Evolutionary conservation across 2,113 vertebrate genomes (phyloP).

Genomic region (Larimichthys crocea): DNA sequence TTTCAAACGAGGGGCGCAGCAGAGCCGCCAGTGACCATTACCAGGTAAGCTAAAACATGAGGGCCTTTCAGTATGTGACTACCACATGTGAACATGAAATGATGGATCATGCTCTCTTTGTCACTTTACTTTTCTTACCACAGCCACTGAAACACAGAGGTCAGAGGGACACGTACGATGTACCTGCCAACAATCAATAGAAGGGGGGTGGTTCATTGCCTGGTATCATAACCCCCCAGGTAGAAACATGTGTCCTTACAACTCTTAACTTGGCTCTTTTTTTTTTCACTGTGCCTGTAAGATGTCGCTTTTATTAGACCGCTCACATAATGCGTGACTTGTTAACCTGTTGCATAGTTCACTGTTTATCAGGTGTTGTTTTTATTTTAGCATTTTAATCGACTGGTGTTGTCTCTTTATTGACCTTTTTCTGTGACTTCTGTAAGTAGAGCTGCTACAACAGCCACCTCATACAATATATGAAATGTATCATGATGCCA

Average conservation of each 20-base stretch:
- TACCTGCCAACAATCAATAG: not conserved
- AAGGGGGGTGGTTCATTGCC: fast-evolving
- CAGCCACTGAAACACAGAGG: constrained; percentile 44
- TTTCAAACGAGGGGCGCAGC: not conserved
- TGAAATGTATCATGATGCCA: fast-evolving
- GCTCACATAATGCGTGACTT: not conserved
- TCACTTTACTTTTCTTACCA: not conserved
- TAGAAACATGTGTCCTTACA: not conserved
- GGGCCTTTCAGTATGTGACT: fast-evolving
- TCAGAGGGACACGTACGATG: constrained; percentile 42
- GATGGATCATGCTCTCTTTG: not conserved
- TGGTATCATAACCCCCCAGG: too few species aligned
- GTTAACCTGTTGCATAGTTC: not conserved
- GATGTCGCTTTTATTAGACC: not conserved
- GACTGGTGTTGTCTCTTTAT: not conserved
- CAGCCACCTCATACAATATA: not conserved
- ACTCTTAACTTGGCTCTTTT: not conserved
- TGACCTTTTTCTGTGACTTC: not conserved
- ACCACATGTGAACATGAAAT: not conserved
- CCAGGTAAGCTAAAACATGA: constrained; percentile 47
- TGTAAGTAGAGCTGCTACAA: not conserved
- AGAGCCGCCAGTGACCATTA: not conserved
- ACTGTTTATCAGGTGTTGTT: not conserved
- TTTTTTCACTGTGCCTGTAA: not conserved
- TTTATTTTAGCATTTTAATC: not conserved